Evolutionary conservation across 2,113 vertebrate genomes (phyloP).

Genomic region (Callipepla squamata): DNA sequence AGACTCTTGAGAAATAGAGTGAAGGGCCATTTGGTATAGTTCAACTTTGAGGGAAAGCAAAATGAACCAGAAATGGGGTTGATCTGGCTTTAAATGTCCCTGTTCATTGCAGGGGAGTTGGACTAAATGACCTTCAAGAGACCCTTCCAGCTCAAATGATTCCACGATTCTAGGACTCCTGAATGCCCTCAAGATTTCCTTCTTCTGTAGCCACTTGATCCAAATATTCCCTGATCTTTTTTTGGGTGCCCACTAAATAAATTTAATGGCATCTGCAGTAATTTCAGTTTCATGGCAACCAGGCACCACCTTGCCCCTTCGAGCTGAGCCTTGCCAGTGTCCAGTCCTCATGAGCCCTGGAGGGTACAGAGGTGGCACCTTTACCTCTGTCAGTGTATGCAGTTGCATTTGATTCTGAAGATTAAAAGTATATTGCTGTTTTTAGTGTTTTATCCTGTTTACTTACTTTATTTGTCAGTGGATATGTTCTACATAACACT

Average conservation of each 20-base stretch:
- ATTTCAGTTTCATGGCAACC: conserved; percentile 18
- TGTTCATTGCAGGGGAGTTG: too few species aligned
- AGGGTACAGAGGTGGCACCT: neutral
- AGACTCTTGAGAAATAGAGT: neutral
- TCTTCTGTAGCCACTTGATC: conserved; percentile 5
- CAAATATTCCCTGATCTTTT: conserved; percentile 39
- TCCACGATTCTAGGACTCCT: neutral
- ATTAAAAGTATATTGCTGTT: neutral
- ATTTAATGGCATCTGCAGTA: conserved; percentile 40
- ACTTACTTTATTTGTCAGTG: conserved; percentile 3
- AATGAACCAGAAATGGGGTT: conserved; percentile 14
- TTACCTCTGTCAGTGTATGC: neutral
- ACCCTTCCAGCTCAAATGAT: too few species aligned
- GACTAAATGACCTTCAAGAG: too few species aligned
- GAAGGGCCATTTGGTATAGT: neutral
- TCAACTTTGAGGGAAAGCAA: conserved; percentile 15
- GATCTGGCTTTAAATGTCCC: neutral
- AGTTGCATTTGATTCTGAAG: conserved; percentile 26
- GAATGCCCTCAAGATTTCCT: neutral
- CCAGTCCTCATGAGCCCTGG: neutral
- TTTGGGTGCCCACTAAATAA: conserved; percentile 31
- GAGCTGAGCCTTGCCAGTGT: neutral
- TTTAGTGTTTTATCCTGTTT: conserved; percentile 18
- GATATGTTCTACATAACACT: neutral
- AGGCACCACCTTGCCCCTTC: neutral